phyloP scores from a whole-genome alignment of 2,888 invertebrate species.

The Acanthopleura granulata region DNA sequence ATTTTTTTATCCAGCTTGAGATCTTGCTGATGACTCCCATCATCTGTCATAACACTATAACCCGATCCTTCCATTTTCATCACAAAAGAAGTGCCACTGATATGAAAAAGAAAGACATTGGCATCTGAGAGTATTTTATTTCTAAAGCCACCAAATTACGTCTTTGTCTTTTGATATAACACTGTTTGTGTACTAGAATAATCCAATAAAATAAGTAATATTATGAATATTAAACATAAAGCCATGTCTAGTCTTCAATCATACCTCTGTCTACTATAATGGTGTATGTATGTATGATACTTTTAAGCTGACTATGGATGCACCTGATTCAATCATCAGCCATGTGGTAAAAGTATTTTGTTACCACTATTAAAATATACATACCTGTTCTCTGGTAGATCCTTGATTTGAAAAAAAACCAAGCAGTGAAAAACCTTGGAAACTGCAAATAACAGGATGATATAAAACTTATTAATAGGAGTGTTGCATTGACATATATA shows the following conservation, averaged over 20 bases:
- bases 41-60: conserved; percentile 78
- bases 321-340: too few relatives aligned
- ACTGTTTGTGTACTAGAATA: too few relatives aligned
- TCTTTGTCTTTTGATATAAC: too few relatives aligned
- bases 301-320: too few relatives aligned
- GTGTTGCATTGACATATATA: too few relatives aligned
- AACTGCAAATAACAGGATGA: conserved; percentile 68
- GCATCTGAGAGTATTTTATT: background rate
- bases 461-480: background rate
- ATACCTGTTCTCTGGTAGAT: conserved; percentile 66
- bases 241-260: too few relatives aligned
- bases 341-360: too few relatives aligned
- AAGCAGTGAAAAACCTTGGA: conserved; percentile 78
- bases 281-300: too few relatives aligned
- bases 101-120: conserved; percentile 26
- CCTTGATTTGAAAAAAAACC: conserved; percentile 78
- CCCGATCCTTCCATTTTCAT: conserved; percentile 82
- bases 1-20: conserved; percentile 71
- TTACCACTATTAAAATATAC: too few relatives aligned
- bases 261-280: too few relatives aligned
- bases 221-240: too few relatives aligned
- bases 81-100: conserved; percentile 75
- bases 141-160: background rate
- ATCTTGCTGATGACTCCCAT: conserved; percentile 73
- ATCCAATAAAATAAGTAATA: too few relatives aligned